Evolutionary conservation across 2,797 vertebrate species (phyloP), one percentile per base, ranked within the genome.

Genomic region (Okamejei kenojei): DNA sequence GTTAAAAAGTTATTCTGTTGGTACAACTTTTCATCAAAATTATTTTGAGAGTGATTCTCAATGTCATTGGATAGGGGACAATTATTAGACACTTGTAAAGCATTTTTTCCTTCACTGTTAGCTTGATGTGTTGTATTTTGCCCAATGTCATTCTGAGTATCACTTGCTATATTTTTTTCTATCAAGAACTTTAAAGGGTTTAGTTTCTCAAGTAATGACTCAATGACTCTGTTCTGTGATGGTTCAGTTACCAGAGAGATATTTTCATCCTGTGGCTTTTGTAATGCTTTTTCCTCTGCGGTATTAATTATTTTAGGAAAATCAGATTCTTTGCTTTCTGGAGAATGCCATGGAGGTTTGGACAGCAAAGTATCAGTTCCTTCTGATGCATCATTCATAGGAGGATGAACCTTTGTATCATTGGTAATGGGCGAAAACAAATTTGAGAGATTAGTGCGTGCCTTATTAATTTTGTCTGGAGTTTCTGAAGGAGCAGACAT

Each of bases 111-210:
- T 76, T 92, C 90, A 58, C 71, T 2, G 45, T 15, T 54, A 74
- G 68, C 73, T 76, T 76, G 68, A 76, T 58, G 38, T 58, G 73
- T 76, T 74, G 21, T 92, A 58, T 58, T 76, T 26, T 45, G 71
- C 38, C 11, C 71, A 54, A 13, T 54, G 11, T 45, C 35, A 45
- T 90, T 90, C 61, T 54, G 68, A 76, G 26, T 74, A 92, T 94
- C 95, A 71, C 90, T 76, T 58, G 81, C 17, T 5, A 54, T 35
- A 23, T 86, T 95, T 93, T 96, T 96, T 86, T 96, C 94, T 38
- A 95, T 96, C 94, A 98, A 97, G 38, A 97, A 94, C 93, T 97
- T 98, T 88, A 97, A 95, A 94, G 97, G 96, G 94, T 96, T 98
- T 35, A 98, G 94, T 94, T 97, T 97, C n/a, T 94, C 97, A 21